phyloP scores from a whole-genome alignment of 2,888 invertebrate genomes.

The Tenodera sinensis region DNA sequence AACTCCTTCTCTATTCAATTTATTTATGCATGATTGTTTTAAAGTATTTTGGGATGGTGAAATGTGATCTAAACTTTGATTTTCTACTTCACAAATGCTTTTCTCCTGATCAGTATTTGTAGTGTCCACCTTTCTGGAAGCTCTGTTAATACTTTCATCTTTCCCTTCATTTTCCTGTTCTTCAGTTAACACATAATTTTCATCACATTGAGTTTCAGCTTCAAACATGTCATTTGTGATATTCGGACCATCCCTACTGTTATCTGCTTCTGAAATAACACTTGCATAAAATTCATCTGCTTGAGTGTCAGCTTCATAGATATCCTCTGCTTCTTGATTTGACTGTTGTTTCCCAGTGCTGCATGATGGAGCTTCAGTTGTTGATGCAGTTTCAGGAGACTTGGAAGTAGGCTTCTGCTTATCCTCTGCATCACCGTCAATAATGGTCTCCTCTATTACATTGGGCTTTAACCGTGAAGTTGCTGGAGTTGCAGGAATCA shows the following conservation, averaged over 20 bases:
- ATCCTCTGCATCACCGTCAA: not conserved
- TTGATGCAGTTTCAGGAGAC: not conserved
- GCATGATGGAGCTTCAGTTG: not conserved
- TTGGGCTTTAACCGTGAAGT: not conserved
- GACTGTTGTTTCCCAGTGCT: not conserved
- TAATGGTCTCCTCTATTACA: not conserved
- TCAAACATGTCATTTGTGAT: not conserved
- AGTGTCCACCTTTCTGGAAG: not conserved
- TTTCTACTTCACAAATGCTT: not conserved
- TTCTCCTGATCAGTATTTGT: not conserved
- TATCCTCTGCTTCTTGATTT: not conserved
- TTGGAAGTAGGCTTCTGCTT: not conserved
- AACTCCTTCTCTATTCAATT: not conserved
- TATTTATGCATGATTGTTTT: not conserved
- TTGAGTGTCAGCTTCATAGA: not conserved
- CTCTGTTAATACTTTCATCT: not conserved
- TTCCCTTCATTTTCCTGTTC: not conserved
- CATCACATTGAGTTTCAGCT: conserved; percentile 33
- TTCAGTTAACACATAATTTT: not conserved
- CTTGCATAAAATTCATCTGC: not conserved
- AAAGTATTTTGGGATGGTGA: not conserved
- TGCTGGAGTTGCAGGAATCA: not conserved
- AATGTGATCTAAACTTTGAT: not conserved
- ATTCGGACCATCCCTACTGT: not conserved
- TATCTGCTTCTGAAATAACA: not conserved